Evolutionary conservation across 2,113 vertebrate species (phyloP).

Genomic region (Haemorhous mexicanus): DNA sequence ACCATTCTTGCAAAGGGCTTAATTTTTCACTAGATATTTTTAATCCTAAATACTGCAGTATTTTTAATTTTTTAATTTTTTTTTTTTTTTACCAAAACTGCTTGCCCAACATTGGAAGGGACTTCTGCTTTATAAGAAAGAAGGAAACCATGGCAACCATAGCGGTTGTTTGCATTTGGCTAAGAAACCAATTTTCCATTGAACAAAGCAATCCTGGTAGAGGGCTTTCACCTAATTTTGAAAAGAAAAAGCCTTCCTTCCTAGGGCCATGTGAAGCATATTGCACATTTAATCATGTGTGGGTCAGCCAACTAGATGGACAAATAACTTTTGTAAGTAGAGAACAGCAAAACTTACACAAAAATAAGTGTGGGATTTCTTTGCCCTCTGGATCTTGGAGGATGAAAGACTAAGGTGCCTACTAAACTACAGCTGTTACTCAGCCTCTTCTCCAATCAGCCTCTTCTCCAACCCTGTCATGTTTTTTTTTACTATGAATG

Average conservation of each 20-base stretch:
- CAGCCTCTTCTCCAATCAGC: neutral
- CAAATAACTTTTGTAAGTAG: neutral
- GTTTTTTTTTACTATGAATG: slow-evolving; percentile 43
- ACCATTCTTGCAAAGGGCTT: neutral
- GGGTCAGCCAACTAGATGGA: neutral
- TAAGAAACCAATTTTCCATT: slow-evolving; percentile 7
- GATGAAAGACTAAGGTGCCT: neutral
- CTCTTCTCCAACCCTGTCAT: neutral
- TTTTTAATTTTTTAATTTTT: neutral
- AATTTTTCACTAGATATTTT: neutral
- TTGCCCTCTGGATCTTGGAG: neutral
- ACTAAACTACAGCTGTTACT: neutral
- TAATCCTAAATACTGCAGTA: neutral
- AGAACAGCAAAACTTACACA: neutral
- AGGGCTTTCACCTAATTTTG: neutral
- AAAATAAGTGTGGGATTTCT: neutral
- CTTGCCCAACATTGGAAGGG: neutral
- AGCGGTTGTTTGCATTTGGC: slow-evolving; percentile 25
- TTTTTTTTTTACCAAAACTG: neutral
- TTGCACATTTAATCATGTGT: neutral
- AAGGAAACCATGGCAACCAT: slow-evolving; percentile 43
- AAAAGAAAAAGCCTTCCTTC: neutral
- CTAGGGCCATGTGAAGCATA: neutral
- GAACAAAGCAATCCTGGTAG: neutral
- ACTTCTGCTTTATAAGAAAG: slow-evolving; percentile 15